A percentile compares a stretch with the other conserved stretches of the same genome.
These are phyloP conservation scores for Trachelus iudaicus DNA, from an alignment of 2,888 invertebrate genomes.

Conservation along the genomic window DNA sequence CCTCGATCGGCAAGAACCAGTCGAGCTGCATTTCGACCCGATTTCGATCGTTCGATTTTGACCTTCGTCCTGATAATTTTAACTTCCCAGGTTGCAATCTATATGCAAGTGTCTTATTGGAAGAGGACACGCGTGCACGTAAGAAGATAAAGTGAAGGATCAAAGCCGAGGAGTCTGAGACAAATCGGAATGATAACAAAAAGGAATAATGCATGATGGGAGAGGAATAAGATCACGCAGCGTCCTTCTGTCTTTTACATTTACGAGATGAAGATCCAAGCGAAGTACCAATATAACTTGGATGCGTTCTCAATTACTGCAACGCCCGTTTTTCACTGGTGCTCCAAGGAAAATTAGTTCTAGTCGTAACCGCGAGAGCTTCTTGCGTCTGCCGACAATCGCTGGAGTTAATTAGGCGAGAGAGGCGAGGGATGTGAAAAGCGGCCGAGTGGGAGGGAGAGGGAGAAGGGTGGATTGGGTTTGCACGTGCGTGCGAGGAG, in stretches of 20 bases:
- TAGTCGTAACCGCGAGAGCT: conserved; percentile 35
- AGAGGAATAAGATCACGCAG: neutral
- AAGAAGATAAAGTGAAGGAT: neutral
- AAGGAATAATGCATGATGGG: neutral
- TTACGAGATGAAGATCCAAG: neutral
- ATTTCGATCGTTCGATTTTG: conserved; percentile 33
- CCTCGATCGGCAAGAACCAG: conserved; percentile 50
- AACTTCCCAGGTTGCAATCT: neutral
- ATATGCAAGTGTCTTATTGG: neutral
- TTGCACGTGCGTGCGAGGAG: conserved; percentile 2
- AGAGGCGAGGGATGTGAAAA: conserved; percentile 21
- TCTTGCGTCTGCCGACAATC: conserved; percentile 41
- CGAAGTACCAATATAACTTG: conserved; percentile 12
- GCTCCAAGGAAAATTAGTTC: conserved; percentile 39
- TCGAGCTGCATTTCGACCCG: conserved; percentile 51
- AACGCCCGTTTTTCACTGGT: conserved; percentile 9
- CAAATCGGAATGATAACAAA: neutral
- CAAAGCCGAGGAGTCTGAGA: neutral
- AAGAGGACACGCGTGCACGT: neutral
- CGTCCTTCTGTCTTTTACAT: neutral
- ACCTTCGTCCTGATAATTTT: conserved; percentile 17
- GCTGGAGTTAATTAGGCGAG: conserved; percentile 45
- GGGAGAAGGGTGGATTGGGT: neutral
- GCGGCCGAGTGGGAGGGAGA: neutral
- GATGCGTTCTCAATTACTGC: conserved; percentile 20